phyloP scores from a whole-genome alignment of 2,113 vertebrate genomes.

The Laterallus jamaicensis region DNA sequence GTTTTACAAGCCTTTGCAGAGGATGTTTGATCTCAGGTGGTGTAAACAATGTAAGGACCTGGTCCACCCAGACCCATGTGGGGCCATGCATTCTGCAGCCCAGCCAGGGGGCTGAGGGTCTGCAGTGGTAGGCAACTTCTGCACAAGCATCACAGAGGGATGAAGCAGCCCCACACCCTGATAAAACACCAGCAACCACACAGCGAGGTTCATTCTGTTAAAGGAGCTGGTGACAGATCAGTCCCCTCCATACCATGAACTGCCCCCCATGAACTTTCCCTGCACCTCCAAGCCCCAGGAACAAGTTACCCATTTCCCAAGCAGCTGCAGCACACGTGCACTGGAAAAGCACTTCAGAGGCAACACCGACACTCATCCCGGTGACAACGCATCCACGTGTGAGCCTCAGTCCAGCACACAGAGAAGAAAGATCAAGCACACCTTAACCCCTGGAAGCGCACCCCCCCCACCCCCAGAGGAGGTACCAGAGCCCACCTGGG shows the following conservation, averaged over 20 bases:
- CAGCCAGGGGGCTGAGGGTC: not conserved
- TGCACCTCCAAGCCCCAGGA: not conserved
- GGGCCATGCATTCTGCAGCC: rapidly evolving
- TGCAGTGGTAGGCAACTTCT: not conserved
- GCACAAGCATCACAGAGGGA: not conserved
- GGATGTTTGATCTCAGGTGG: not conserved
- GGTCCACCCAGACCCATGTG: not conserved
- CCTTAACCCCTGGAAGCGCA: not conserved
- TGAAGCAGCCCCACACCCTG: not conserved
- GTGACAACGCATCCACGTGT: rapidly evolving
- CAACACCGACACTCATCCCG: not conserved
- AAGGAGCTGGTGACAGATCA: not conserved
- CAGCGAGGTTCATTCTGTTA: not conserved
- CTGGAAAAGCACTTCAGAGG: not conserved
- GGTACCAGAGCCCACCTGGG: not conserved
- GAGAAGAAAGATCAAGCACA: not conserved
- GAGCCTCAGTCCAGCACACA: not conserved
- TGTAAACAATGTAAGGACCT: not conserved
- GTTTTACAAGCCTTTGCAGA: not conserved
- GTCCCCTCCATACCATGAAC: rapidly evolving
- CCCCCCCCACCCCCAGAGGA: not conserved
- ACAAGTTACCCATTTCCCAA: not conserved
- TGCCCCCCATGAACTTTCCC: not conserved
- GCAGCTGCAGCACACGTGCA: not conserved
- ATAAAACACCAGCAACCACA: not conserved